phyloP scores from a whole-genome alignment of 1,140 invertebrate species.

The Ostrea edulis region DNA sequence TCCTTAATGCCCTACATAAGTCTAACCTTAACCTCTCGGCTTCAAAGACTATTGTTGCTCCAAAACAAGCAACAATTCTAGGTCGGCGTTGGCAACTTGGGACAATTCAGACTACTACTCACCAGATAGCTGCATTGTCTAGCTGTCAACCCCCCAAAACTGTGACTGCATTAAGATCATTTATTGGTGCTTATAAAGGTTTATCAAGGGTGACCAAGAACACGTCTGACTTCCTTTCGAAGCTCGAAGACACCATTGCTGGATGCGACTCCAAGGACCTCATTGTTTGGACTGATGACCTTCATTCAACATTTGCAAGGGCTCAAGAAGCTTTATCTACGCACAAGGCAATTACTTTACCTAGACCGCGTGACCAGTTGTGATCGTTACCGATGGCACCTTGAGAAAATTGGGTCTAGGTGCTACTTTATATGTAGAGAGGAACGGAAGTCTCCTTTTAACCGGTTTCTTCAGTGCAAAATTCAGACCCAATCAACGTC shows the following conservation, averaged over 20 bases:
- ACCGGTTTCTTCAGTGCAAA: slow-evolving; percentile 62
- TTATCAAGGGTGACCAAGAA: slow-evolving; percentile 48
- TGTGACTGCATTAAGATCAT: slow-evolving; percentile 48
- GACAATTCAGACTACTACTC: neutral
- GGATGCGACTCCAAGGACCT: slow-evolving; percentile 48
- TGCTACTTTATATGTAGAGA: slow-evolving; percentile 56
- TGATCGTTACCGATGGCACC: too few relatives aligned
- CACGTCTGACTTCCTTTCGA: too few relatives aligned
- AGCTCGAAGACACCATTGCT: slow-evolving; percentile 39
- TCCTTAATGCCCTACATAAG: slow-evolving; percentile 48
- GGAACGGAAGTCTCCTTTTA: slow-evolving; percentile 39
- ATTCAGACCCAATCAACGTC: too few relatives aligned
- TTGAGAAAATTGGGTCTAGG: too few relatives aligned
- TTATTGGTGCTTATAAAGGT: slow-evolving; percentile 56
- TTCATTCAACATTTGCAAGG: slow-evolving; percentile 19
- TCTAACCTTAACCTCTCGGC: slow-evolving; percentile 44
- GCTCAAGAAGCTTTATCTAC: too few relatives aligned
- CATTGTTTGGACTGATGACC: slow-evolving; percentile 49
- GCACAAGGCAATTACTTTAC: too few relatives aligned
- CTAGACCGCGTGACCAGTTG: too few relatives aligned
- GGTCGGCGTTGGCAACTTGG: slow-evolving; percentile 54
- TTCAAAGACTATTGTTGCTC: slow-evolving; percentile 49
- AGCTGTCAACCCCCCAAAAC: slow-evolving; percentile 42
- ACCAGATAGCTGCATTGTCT: slow-evolving; percentile 17
- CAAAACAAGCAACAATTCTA: slow-evolving; percentile 45